Base-by-base conservation (phyloP, 2,888 invertebrate genomes). In the Mycogona germanica region DNA sequence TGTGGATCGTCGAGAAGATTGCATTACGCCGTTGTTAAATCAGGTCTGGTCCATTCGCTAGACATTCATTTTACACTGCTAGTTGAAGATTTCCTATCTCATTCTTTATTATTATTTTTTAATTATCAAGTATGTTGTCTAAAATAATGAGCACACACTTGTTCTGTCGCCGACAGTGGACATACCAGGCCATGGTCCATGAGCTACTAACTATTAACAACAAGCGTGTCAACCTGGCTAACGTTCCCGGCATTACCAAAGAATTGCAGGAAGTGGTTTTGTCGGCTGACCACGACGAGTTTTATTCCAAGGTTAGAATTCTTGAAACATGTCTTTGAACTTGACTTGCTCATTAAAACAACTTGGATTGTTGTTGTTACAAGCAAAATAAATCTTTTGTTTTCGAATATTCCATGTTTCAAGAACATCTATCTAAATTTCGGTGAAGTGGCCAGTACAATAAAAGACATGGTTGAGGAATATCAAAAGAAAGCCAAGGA, bases 161-260 rank as follows among this genome's bases (percentile, higher is more conserved):
- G n/a, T 32, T 32, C 2, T 32, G n/a, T 19, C n/a, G n/a, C n/a
- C n/a, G 63, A 1, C 78, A 93, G 77, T 99, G 98, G 98, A 98
- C 97, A 0, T 99, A 99, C 73, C 97, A 99, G 71, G 98, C 98
- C 2, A 98, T 99, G 98, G 93, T 99, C 9, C 98, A 99, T 71
- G 97, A 99, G 71, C 71, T 98, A 51, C 71, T 99, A 40, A 83
- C 83, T 0, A 93, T 99, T 60, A 82, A 81, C 65, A 95, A 93
- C 70, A 93, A 95, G 72, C 79, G 96, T 55, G 95, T 98, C 26
- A 88, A 84, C 68, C 77, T 98, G 58, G 83, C 87, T 0, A 78
- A 81, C 60, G 78, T 89, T 26, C 81, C 87, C 14, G 88, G 85
- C 42, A 82, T 92, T 58, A 79, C 82, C 21, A 87, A 87, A 68